Evolutionary conservation across 2,113 vertebrate genomes (phyloP).

Genomic region (Hippolais icterina): DNA sequence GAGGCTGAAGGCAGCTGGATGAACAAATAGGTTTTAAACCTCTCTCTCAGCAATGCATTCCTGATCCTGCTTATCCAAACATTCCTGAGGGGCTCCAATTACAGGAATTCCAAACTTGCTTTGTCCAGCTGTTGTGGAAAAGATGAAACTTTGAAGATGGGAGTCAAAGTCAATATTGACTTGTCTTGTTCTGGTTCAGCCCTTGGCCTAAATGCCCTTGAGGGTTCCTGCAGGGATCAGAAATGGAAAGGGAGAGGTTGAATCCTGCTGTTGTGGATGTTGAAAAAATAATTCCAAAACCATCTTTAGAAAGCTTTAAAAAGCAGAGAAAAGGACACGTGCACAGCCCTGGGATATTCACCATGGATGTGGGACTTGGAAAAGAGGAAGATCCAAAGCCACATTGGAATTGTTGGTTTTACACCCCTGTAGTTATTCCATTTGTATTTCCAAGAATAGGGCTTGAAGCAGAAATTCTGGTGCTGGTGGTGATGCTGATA

Average conservation of each 20-base stretch:
- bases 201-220: neutral
- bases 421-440: neutral
- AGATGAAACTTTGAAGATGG: neutral
- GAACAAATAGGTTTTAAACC: neutral
- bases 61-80: neutral
- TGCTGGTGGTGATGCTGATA: neutral
- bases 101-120: neutral
- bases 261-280: neutral
- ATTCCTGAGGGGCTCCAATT: neutral
- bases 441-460: neutral
- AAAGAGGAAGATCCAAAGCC: neutral
- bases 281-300: neutral
- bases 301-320: neutral
- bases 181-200: neutral
- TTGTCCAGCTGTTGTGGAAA: neutral
- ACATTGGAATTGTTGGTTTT: neutral
- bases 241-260: neutral
- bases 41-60: accelerated
- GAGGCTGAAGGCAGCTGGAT: neutral
- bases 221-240: neutral
- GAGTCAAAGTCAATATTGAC: neutral
- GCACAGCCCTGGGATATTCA: neutral
- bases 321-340: neutral
- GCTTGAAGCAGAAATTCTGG: neutral
- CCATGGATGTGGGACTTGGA: neutral